Evolutionary conservation across 2,113 vertebrate genomes (phyloP).

Genomic region (Bufo bufo): DNA sequence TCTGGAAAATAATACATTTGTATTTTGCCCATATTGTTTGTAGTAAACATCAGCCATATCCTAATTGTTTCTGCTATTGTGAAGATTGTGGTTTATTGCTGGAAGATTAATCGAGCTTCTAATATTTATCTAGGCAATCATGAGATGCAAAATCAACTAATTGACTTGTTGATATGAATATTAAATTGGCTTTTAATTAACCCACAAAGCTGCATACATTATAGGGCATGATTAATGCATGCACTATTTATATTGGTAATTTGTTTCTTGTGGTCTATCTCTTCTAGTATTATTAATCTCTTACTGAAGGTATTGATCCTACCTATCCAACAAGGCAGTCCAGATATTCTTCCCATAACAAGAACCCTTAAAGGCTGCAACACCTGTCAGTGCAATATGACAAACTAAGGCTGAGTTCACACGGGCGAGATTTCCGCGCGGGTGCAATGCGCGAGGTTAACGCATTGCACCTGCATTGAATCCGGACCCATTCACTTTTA

Average conservation of each 20-base stretch:
- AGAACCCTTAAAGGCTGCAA: no score
- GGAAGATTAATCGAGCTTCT: slow-evolving; percentile 66
- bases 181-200: slow-evolving; percentile 48
- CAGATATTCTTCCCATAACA: no score
- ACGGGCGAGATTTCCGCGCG: no score
- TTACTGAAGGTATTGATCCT: neutral
- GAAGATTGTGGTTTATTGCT: slow-evolving; percentile 14
- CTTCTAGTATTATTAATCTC: neutral
- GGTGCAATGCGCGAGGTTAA: no score
- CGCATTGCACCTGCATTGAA: no score
- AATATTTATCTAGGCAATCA: slow-evolving; percentile 58
- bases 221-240: slow-evolving; percentile 39
- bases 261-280: slow-evolving; percentile 9
- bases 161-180: slow-evolving; percentile 63
- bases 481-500: no score
- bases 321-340: neutral
- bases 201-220: slow-evolving; percentile 14
- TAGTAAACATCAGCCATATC: neutral
- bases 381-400: no score
- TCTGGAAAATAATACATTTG: neutral
- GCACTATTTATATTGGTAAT: slow-evolving; percentile 39
- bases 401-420: no score
- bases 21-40: neutral
- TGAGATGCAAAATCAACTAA: slow-evolving; percentile 62
- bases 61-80: neutral